Conservation (phyloP, 1,140 invertebrate species). For the Anastatus disparis region DNA sequence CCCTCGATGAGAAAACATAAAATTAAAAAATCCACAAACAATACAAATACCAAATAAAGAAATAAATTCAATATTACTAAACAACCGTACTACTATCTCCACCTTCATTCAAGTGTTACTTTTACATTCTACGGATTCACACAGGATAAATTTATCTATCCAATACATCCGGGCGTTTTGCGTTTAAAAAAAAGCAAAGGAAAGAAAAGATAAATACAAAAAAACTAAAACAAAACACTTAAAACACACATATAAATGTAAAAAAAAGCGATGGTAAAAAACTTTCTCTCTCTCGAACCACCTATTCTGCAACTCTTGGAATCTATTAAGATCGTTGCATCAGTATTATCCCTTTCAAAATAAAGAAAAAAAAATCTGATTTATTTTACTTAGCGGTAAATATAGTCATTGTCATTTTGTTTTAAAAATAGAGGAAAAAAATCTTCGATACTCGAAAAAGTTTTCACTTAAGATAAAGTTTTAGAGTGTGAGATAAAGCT, state of each 20-base stretch:
- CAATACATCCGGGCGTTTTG: background rate
- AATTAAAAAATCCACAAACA: no score
- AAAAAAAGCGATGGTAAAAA: background rate
- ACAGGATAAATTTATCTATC: background rate
- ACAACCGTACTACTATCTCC: no score
- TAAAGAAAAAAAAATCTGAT: conserved; percentile 6
- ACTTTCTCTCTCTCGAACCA: conserved; percentile 2
- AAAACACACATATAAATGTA: background rate
- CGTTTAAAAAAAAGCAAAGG: background rate
- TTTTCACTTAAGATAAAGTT: no score
- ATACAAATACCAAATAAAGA: no score
- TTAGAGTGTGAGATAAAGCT: background rate
- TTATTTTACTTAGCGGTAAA: conserved; percentile 11
- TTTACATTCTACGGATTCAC: no score
- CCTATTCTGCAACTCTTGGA: background rate
- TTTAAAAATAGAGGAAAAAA: background rate
- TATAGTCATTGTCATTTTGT: conserved; percentile 14
- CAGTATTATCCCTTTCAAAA: background rate
- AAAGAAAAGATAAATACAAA: no score
- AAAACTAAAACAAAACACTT: no score
- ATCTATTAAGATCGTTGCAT: conserved; percentile 6
- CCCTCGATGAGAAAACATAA: no score
- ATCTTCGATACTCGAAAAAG: background rate
- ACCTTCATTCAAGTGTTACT: no score
- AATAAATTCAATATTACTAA: no score